Conservation (phyloP, 53 echinoderm and acorn worm genomes). For the Stichopus horrens region DNA sequence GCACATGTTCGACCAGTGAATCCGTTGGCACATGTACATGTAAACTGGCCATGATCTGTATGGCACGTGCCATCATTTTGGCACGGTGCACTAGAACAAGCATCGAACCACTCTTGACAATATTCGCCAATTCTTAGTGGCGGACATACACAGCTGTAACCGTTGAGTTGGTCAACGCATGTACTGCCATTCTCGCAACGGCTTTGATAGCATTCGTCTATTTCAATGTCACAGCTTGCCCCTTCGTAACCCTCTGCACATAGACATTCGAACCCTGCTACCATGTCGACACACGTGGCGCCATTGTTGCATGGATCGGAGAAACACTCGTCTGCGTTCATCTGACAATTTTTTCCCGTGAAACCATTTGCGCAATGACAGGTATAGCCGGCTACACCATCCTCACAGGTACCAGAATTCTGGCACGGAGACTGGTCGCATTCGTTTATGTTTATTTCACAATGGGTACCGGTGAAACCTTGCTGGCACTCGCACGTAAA, state of each 20-base stretch:
- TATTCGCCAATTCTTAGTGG: conserved; percentile 59
- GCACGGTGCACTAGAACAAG: conserved; percentile 70
- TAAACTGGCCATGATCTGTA: conserved; percentile 52
- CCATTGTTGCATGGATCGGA: conserved; percentile 76
- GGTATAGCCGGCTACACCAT: conserved; percentile 57
- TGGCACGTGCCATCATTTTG: conserved; percentile 63
- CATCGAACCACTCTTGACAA: conserved; percentile 75
- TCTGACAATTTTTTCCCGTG: conserved; percentile 60
- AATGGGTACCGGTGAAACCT: conserved; percentile 69
- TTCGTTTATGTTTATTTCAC: conserved; percentile 75
- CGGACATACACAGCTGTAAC: conserved; percentile 77
- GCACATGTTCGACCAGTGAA: conserved; percentile 75
- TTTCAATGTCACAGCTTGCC: conserved; percentile 54
- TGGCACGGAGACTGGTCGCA: conserved; percentile 77
- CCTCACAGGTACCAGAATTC: conserved; percentile 67
- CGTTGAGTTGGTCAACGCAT: conserved; percentile 62
- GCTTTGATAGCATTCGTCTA: conserved; percentile 60
- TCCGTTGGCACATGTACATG: conserved; percentile 69
- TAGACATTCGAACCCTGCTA: conserved; percentile 59
- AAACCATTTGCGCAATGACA: conserved; percentile 73
- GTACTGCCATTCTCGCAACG: conserved; percentile 66
- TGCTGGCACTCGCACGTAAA: conserved; percentile 66
- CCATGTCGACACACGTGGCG: conserved; percentile 56
- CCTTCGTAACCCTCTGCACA: conserved; percentile 67
- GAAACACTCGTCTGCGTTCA: conserved; percentile 72